Base-by-base conservation (phyloP, 2,113 vertebrate species). In the Sporophila hypoxantha region DNA sequence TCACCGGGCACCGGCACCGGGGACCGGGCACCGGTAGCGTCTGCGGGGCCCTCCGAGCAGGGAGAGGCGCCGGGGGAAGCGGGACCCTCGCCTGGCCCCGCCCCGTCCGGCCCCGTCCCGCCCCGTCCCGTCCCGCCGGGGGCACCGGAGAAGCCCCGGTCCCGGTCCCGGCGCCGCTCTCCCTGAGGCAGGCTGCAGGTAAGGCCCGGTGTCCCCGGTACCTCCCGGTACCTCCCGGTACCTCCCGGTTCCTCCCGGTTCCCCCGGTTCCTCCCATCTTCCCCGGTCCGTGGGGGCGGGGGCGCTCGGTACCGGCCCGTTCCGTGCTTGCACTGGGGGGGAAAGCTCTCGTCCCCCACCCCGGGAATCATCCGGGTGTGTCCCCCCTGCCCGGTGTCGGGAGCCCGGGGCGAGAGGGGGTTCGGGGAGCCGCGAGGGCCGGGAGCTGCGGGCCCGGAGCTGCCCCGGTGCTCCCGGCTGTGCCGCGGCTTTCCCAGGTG, bases 151-250 rank as follows among this genome's bases (percentile, higher is more conserved):
- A 47, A 52, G 37, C 57, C 76, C 80, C 84, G 68, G 46, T 57
- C 14, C 80, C 84, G 68, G 46, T 49, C 11, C 61, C 46, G 66
- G 65, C 56, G 39, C 73, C 27, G 82, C 73, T 46, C 39, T 76
- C 64, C 55, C 44, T 26, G 69, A 55, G 85, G 50, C 60, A 74
- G 60, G 82, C 82, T 64, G 70, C 87, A 92, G 90, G 92, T 92
- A 93, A 92, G 90, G 70, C 60, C 74, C 21, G 42, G 9, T 8
- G 30, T 14, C 7, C 20, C 14, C 20, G 44, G 55, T 17, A 32
- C 37, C 57, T 49, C 32, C 10, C 9, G 41, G 59, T 56, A 1
- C 44, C 44, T 22, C 36, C 55, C 32, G 0, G 26, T 19, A n/a
- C n/a, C n/a, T n/a, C 20, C 14, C 20, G 10, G 29, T 59, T 20